These are phyloP conservation scores for Oceanites oceanicus DNA, from an alignment of 2,113 vertebrate species.

Conservation along the genomic window DNA sequence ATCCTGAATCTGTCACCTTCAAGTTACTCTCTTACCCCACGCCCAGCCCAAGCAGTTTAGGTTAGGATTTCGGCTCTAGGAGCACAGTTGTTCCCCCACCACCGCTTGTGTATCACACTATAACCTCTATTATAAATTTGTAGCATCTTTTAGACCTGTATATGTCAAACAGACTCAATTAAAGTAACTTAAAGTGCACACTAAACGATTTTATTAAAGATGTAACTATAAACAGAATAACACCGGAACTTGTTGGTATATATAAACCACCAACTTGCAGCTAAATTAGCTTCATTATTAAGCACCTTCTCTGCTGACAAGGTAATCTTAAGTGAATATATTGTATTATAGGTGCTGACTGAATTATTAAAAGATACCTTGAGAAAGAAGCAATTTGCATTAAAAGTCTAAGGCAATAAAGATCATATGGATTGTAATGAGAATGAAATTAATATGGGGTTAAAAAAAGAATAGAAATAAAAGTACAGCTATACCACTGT, in stretches of 20 bases:
- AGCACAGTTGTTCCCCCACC: not conserved
- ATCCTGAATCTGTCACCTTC: not conserved
- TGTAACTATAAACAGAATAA: not conserved
- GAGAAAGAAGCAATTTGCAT: slow-evolving; percentile 38
- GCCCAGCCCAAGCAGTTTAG: not conserved
- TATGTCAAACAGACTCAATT: not conserved
- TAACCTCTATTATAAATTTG: not conserved
- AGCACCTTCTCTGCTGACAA: not conserved
- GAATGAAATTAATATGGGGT: slow-evolving; percentile 13
- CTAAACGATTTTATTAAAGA: not conserved
- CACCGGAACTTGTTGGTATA: not conserved
- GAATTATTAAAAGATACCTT: slow-evolving; percentile 17
- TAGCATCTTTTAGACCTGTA: not conserved
- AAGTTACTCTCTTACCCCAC: not conserved
- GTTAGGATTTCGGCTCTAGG: not conserved
- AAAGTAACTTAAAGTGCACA: not conserved
- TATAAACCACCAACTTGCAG: not conserved
- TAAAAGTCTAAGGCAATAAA: slow-evolving; percentile 6
- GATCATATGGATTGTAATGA: not conserved
- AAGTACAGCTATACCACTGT: not conserved
- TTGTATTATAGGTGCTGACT: not conserved
- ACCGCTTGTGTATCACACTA: not conserved
- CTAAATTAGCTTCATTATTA: not conserved
- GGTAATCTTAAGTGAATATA: not conserved
- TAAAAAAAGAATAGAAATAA: not conserved